Percentiles rank a stretch among this genome's conserved stretches.
These are phyloP conservation scores for Xenus cinereus DNA, from an alignment of 2,113 vertebrate genomes.

Conservation along the genomic window DNA sequence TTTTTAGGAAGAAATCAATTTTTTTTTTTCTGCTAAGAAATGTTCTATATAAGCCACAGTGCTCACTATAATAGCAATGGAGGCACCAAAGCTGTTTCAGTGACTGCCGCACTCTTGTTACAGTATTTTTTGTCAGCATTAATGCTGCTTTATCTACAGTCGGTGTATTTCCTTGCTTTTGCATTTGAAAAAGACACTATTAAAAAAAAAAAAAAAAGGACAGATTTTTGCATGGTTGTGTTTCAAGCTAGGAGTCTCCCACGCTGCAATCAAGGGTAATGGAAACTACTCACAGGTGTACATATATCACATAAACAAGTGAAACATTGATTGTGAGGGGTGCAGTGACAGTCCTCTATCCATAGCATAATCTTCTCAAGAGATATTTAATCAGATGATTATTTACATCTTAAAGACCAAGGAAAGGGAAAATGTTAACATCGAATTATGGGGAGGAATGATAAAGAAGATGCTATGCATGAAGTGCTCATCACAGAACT, in stretches of 20 bases:
- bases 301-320: conserved; percentile 71
- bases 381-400: conserved; percentile 74
- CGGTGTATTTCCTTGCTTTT: conserved; percentile 38
- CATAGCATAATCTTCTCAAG: conserved; percentile 72
- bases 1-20: conserved; percentile 1
- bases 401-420: conserved; percentile 73
- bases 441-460: conserved; percentile 60
- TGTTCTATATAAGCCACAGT: background rate
- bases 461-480: conserved; percentile 44
- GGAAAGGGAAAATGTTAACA: conserved; percentile 64
- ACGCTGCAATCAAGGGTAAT: conserved; percentile 73
- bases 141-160: conserved; percentile 48
- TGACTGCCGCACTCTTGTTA: background rate
- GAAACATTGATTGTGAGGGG: conserved; percentile 72
- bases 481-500: conserved; percentile 56
- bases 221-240: conserved; percentile 42
- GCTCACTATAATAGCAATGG: background rate
- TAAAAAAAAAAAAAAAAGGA: background rate
- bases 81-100: background rate
- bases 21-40: background rate
- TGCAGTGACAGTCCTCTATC: conserved; percentile 62
- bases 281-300: conserved; percentile 71
- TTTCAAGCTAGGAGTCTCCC: conserved; percentile 54
- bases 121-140: background rate
- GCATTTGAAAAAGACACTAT: conserved; percentile 47